These are phyloP conservation scores for Genyomyrus donnyi DNA, from an alignment of 2,113 vertebrate species.

Conservation along the genomic window DNA sequence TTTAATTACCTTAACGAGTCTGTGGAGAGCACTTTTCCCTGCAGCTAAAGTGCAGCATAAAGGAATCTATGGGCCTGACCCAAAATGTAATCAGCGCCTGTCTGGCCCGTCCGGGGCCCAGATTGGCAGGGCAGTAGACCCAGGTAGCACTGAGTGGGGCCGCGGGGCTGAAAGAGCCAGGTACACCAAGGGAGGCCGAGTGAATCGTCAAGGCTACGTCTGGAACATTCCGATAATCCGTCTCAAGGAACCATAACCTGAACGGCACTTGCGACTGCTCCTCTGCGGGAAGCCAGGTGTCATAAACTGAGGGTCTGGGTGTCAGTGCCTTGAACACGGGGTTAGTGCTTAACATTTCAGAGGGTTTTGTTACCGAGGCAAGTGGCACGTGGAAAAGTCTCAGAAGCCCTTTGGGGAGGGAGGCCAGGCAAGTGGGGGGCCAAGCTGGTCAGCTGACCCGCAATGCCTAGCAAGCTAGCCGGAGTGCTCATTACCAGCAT, in stretches of 20 bases:
- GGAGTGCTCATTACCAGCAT: not conserved
- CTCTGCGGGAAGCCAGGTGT: not conserved
- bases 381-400: not conserved
- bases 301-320: not conserved
- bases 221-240: not conserved
- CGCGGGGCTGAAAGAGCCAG: not conserved
- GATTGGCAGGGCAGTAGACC: not conserved
- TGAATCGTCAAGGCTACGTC: not conserved
- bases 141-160: not conserved
- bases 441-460: not conserved
- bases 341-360: not conserved
- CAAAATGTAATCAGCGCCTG: not conserved
- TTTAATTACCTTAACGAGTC: slow-evolving; percentile 7
- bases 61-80: not conserved
- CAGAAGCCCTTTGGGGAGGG: not conserved
- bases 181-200: not conserved
- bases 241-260: not conserved
- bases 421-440: not conserved
- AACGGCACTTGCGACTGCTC: not conserved
- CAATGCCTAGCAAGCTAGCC: too few species aligned
- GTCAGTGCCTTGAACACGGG: not conserved
- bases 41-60: not conserved
- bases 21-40: slow-evolving; percentile 7
- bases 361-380: not conserved
- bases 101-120: not conserved